Conservation (phyloP, 2,113 vertebrate species). For the Elanoides forficatus region DNA sequence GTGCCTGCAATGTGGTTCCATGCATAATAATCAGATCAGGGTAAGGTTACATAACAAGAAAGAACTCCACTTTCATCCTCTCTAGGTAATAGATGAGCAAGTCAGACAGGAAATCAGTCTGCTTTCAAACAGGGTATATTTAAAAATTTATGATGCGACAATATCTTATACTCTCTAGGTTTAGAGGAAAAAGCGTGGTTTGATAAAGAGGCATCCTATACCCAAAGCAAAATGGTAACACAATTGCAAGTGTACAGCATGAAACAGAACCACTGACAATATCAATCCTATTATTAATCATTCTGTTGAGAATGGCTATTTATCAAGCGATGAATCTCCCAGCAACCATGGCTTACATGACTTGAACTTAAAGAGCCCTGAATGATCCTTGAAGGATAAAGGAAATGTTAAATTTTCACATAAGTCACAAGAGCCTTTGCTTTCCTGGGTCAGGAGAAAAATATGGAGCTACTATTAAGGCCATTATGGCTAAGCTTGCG, state of each 20-base stretch:
- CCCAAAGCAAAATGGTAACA: conserved; percentile 10
- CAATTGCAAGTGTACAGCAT: neutral
- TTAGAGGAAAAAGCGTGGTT: neutral
- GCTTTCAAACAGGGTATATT: conserved; percentile 55
- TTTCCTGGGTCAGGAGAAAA: neutral
- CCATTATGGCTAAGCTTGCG: neutral
- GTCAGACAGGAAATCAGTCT: conserved; percentile 60
- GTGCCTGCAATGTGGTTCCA: neutral
- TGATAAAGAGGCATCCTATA: conserved; percentile 26
- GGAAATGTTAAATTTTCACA: neutral
- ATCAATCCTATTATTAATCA: conserved; percentile 12
- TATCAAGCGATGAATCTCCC: neutral
- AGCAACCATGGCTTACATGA: neutral
- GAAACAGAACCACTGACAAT: neutral
- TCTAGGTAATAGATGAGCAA: conserved; percentile 59
- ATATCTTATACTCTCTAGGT: conserved; percentile 1
- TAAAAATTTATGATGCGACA: conserved; percentile 47
- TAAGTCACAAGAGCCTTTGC: neutral
- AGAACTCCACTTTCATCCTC: conserved; percentile 40
- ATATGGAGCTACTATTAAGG: neutral
- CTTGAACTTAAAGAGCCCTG: conserved; percentile 1
- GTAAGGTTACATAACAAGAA: conserved; percentile 47
- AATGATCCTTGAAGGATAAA: neutral
- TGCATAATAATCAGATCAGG: conserved; percentile 51
- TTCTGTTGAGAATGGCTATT: neutral